A percentile compares a stretch with the other conserved stretches of the same genome.
Evolutionary conservation across 2,797 vertebrate genomes (phyloP).

Genomic region (Astyanax mexicanus): DNA sequence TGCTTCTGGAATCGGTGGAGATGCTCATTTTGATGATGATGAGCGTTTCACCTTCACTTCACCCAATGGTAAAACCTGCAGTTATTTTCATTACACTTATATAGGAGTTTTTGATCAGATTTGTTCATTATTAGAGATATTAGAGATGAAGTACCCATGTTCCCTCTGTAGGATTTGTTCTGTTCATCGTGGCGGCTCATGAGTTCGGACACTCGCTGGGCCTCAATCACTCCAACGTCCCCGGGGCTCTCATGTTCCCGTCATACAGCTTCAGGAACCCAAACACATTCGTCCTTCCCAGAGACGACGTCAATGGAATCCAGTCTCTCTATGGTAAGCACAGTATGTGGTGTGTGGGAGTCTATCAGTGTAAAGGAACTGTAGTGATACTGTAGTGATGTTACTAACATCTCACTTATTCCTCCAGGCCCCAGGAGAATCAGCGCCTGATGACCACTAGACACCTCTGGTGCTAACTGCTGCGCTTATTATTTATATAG

Average conservation of each 20-base stretch:
- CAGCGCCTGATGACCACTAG: not conserved
- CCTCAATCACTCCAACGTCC: constrained; percentile 79
- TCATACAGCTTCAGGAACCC: constrained; percentile 72
- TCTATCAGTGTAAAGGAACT: no score
- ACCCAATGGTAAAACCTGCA: constrained; percentile 61
- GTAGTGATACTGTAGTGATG: not conserved
- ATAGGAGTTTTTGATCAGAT: no score
- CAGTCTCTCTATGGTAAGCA: constrained; percentile 84
- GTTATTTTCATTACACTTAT: not conserved
- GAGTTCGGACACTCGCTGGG: constrained; percentile 85
- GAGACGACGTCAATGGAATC: constrained; percentile 80
- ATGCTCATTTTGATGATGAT: constrained; percentile 90
- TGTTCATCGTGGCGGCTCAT: constrained; percentile 81
- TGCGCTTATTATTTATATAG: no score
- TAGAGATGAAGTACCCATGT: not conserved
- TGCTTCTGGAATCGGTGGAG: constrained; percentile 78
- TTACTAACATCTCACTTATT: not conserved
- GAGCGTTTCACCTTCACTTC: constrained; percentile 81
- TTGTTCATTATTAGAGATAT: no score
- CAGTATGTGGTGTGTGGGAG: not conserved
- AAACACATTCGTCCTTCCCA: constrained; percentile 72
- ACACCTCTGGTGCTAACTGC: not conserved
- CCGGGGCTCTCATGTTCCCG: constrained; percentile 81
- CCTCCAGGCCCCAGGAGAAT: not conserved
- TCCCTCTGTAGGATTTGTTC: constrained; percentile 65